Evolutionary conservation across 2,113 vertebrate species (phyloP).

Genomic region (Myiagra hebetior): DNA sequence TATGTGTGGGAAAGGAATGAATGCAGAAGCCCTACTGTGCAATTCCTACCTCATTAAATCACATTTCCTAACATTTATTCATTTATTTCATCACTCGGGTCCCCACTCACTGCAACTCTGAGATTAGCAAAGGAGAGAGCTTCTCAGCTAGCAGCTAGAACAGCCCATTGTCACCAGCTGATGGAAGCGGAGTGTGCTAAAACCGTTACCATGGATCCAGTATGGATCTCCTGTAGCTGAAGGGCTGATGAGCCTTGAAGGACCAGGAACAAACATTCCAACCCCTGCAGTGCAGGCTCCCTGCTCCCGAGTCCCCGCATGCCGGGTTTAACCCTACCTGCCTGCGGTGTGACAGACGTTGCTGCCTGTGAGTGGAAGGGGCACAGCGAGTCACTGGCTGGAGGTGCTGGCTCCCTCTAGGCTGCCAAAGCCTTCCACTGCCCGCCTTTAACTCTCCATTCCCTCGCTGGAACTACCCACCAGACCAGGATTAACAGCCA

Average conservation of each 20-base stretch:
- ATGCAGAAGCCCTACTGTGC: slow-evolving; percentile 23
- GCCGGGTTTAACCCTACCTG: slow-evolving; percentile 66
- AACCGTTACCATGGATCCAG: slow-evolving; percentile 77
- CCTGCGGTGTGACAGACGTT: slow-evolving; percentile 65
- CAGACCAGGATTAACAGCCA: background rate
- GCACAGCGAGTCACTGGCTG: slow-evolving; percentile 67
- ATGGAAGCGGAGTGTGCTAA: slow-evolving; percentile 58
- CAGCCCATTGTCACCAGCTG: slow-evolving; percentile 57
- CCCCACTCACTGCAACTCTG: background rate
- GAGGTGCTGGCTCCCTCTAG: slow-evolving; percentile 77
- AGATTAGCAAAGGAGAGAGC: background rate
- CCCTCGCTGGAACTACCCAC: background rate
- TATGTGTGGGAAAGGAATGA: background rate
- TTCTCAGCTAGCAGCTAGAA: slow-evolving; percentile 36
- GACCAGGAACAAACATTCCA: slow-evolving; percentile 48
- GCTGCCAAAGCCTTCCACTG: slow-evolving; percentile 57
- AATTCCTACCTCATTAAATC: slow-evolving; percentile 53
- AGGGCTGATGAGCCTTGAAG: slow-evolving; percentile 7
- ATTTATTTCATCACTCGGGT: slow-evolving; percentile 33
- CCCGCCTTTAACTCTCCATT: slow-evolving; percentile 52
- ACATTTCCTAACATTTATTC: background rate
- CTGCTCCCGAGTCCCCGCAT: slow-evolving; percentile 46
- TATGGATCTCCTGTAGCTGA: slow-evolving; percentile 51
- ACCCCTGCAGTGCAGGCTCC: slow-evolving; percentile 78
- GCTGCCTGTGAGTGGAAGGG: slow-evolving; percentile 54